Evolutionary conservation across 2,797 vertebrate species (phyloP).

Genomic region (Xyrichtys novacula): DNA sequence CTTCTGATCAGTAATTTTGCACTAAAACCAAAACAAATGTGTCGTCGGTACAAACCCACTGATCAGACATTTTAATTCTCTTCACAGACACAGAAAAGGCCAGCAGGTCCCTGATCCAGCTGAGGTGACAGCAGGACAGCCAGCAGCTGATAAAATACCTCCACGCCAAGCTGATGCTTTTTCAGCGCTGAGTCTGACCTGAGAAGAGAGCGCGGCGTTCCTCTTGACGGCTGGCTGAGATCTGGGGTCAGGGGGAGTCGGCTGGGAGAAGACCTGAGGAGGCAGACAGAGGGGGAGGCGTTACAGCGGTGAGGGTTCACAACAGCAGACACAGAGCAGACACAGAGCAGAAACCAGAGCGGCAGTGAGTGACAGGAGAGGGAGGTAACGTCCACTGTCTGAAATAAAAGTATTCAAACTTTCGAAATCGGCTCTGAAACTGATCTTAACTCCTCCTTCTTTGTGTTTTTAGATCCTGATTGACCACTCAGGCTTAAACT

Average conservation of each 20-base stretch:
- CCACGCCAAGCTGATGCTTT: slow-evolving; percentile 2
- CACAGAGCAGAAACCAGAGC: background rate
- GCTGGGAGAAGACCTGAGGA: slow-evolving; percentile 66
- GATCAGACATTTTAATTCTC: background rate
- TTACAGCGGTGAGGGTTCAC: background rate
- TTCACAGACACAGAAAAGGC: too few species aligned
- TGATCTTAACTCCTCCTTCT: too few species aligned
- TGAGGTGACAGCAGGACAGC: background rate
- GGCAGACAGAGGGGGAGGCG: slow-evolving; percentile 2
- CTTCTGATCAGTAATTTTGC: too few species aligned
- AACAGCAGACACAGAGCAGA: background rate
- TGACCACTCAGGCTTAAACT: too few species aligned
- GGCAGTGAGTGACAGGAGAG: background rate
- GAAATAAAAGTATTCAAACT: background rate
- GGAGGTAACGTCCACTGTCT: background rate
- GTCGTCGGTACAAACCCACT: too few species aligned
- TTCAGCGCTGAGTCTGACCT: slow-evolving; percentile 71
- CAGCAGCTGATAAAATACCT: slow-evolving; percentile 35
- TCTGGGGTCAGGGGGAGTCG: slow-evolving; percentile 16
- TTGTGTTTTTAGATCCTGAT: too few species aligned
- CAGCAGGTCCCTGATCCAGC: slow-evolving; percentile 5
- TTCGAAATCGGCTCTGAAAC: too few species aligned
- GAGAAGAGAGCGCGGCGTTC: slow-evolving; percentile 28
- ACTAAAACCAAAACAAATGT: too few species aligned
- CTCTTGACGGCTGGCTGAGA: slow-evolving; percentile 25